Conservation (phyloP, 2,888 invertebrate genomes). For the Amblyjoppa fuscipennis region DNA sequence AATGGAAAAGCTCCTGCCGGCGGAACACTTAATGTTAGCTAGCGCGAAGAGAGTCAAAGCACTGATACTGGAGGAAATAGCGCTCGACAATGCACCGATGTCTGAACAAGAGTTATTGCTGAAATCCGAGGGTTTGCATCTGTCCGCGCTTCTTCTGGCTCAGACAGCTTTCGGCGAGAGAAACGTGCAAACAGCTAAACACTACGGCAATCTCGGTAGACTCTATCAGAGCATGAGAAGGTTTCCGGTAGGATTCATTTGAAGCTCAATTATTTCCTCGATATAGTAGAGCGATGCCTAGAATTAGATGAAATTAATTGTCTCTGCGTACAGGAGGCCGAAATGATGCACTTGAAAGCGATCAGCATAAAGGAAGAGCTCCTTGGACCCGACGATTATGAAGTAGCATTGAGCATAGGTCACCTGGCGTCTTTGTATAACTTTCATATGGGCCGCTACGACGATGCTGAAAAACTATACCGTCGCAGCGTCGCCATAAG, state of each 20-base stretch:
- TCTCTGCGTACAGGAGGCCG: constrained; percentile 89
- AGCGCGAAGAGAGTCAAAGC: constrained; percentile 97
- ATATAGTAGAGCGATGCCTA: not conserved
- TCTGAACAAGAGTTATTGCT: constrained; percentile 88
- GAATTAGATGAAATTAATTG: not conserved
- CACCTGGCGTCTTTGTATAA: constrained; percentile 98
- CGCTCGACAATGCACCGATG: constrained; percentile 90
- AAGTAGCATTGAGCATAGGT: constrained; percentile 96
- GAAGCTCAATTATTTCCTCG: not conserved
- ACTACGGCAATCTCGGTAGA: constrained; percentile 97
- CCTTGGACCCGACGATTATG: constrained; percentile 94
- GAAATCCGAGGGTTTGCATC: constrained; percentile 94
- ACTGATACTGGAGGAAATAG: constrained; percentile 96
- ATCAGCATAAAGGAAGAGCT: constrained; percentile 96
- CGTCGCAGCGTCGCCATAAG: constrained; percentile 95
- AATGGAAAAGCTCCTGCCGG: constrained; percentile 92
- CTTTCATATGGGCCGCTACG: constrained; percentile 96
- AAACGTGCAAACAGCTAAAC: constrained; percentile 98
- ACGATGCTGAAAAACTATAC: constrained; percentile 95
- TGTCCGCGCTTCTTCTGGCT: constrained; percentile 92
- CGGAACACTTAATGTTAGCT: constrained; percentile 94
- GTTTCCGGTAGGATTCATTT: constrained; percentile 88
- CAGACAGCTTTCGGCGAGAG: constrained; percentile 95
- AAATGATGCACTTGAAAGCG: constrained; percentile 96
- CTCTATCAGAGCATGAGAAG: constrained; percentile 97